Base-by-base conservation (phyloP, 2,888 invertebrate species). In the Ormyrus pomaceus region DNA sequence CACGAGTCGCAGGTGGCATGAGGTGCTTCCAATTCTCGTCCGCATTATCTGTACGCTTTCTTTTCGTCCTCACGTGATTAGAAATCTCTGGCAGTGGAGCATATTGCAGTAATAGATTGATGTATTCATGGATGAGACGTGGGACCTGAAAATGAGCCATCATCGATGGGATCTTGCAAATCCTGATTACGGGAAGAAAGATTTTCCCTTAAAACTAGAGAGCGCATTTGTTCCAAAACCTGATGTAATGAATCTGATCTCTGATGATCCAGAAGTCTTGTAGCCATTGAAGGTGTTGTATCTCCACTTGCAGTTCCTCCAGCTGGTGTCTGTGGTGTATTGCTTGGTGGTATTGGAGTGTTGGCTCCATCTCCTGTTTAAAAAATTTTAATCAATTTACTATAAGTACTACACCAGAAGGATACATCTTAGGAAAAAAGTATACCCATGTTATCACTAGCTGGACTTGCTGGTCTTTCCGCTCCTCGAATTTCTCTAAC, bases 221-320 rank as follows among this genome's bases (percentile, higher is more conserved):
- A 89, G 79, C 88, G 87, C 90, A 90, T 90, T 86, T 90, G 89
- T 83, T 90, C 90, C 80, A 90, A 85, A 83, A 90, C 88, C 83
- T 89, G 88, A 83, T 90, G 89, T 78, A 90, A 84, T 7, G 89
- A 90, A 70, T 90, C 89, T 58, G 86, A 83, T 58, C 87, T 84
- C 69, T 89, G 86, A 50, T 87, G 86, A 76, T 89, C 87, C 64
- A 75, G 11, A 6, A 74, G 75, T 61, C 88, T 82, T 83, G 87
- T 85, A 34, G 88, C 87, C 45, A 86, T 87, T 13, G 87, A 82
- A 45, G 89, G 89, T 53, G 90, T 89, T 13, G 88, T 86, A 75
- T 89, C 88, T 10, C 90, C 90, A 83, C 89, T 90, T 7, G 87
- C 84, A 71, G 86, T 85, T 59, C 89, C 89, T 74, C 88, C 89